Evolutionary conservation across 2,888 invertebrate genomes (phyloP).

Genomic region (Pherbina coryleti): DNA sequence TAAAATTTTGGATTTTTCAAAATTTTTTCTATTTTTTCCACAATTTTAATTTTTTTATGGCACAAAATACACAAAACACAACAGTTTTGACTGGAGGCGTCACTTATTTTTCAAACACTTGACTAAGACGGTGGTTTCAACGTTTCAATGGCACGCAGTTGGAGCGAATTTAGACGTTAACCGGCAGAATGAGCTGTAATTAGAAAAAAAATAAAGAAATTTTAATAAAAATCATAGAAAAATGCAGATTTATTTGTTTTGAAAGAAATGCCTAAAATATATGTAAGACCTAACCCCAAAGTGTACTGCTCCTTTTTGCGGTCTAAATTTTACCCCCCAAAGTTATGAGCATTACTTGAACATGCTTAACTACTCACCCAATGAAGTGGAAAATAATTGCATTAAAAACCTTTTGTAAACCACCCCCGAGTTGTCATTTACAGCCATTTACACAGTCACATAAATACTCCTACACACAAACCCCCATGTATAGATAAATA

Average conservation of each 20-base stretch:
- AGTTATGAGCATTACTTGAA: neutral
- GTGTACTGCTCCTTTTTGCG: too few species aligned
- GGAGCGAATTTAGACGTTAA: neutral
- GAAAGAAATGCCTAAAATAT: too few species aligned
- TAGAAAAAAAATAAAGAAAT: neutral
- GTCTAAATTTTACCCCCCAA: too few species aligned
- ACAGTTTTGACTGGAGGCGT: too few species aligned
- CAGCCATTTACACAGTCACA: neutral
- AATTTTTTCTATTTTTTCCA: neutral
- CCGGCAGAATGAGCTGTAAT: neutral
- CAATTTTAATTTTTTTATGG: neutral
- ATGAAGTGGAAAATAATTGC: constrained; percentile 25
- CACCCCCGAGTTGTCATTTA: constrained; percentile 32
- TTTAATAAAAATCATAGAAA: neutral
- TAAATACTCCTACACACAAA: neutral
- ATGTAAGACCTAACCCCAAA: too few species aligned
- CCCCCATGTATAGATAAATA: too few species aligned
- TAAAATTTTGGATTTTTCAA: neutral
- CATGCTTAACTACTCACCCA: neutral
- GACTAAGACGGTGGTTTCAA: too few species aligned
- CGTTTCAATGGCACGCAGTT: too few species aligned
- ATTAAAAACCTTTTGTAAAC: constrained; percentile 20
- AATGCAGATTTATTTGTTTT: too few species aligned
- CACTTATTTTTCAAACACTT: too few species aligned
- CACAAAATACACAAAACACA: neutral